Evolutionary conservation across 2,113 vertebrate genomes (phyloP).

Genomic region (Fulmarus glacialis): DNA sequence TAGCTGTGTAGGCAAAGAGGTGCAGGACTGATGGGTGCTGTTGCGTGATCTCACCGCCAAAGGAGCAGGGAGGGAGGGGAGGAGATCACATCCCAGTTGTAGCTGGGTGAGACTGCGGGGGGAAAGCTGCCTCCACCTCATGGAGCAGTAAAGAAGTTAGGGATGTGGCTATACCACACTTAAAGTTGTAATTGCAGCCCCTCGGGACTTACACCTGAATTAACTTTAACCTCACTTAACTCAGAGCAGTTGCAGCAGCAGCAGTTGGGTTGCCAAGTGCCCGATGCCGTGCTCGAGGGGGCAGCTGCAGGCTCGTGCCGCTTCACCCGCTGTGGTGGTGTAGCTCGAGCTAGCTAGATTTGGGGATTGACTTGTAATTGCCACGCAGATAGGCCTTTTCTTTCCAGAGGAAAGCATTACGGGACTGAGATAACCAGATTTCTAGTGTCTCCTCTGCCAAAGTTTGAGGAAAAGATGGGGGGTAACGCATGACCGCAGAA

Average conservation of each 20-base stretch:
- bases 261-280: background rate
- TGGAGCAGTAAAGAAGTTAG: background rate
- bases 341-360: background rate
- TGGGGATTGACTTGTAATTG: background rate
- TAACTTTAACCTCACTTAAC: background rate
- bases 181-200: background rate
- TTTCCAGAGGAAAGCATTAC: background rate
- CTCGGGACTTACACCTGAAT: background rate
- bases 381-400: background rate
- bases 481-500: fast-evolving
- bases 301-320: fast-evolving
- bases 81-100: background rate
- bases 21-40: background rate
- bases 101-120: background rate
- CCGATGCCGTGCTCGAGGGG: fast-evolving
- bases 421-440: background rate
- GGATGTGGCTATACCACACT: fast-evolving
- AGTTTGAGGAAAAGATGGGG: background rate
- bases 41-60: fast-evolving
- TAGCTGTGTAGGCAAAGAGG: background rate
- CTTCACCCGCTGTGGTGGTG: background rate
- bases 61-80: background rate
- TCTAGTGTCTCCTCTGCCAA: background rate
- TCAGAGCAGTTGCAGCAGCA: background rate
- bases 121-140: background rate